Base-by-base conservation (phyloP, 1,140 invertebrate species). In the Trypoxylus dichotomus region DNA sequence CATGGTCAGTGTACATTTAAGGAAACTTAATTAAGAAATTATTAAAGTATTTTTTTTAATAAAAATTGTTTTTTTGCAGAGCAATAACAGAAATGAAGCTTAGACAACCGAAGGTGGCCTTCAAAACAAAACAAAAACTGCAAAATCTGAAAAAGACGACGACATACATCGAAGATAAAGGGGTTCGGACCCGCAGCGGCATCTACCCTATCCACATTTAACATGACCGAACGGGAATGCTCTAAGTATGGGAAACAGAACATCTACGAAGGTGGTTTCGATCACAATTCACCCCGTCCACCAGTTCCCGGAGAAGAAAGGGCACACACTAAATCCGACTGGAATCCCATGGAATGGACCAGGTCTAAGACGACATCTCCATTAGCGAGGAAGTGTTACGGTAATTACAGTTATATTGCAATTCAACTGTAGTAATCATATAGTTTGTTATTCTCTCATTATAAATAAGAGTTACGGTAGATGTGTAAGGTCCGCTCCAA, bases 221-320 rank as follows among this genome's bases (percentile, higher is more conserved):
- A 80, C 74, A 83, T 84, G 83, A 84, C 77, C 77, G 82, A 81
- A 41, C 63, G 79, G 71, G 76, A 79, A 41, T 71, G 76, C 41
- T n/a, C 43, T 2, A 77, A 81, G 71, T 79, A 82, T 73, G 74
- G 81, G 32, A 76, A 82, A 76, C 80, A 83, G 58, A 77, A 80
- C 77, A 78, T 78, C 79, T 78, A 82, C 81, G 83, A 83, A 71
- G 81, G 77, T 71, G 54, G 71, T 74, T 86, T 85, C 75, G 82
- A 86, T 75, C 78, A 83, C 54, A 85, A 81, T 29, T 82, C 81
- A 10, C 85, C 85, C 10, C 77, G 85, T 47, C 85, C 85, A 29
- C 84, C 85, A 11, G 82, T 85, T n/a, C 82, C 83, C 21, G 85
- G 85, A 41, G 83, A 86, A 79, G 85, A 86, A 76, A 80, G 84